A percentile compares a stretch with the other conserved stretches of the same genome.
Evolutionary conservation across 2,888 invertebrate genomes (phyloP).

Genomic region (Trachelus troglodyta): DNA sequence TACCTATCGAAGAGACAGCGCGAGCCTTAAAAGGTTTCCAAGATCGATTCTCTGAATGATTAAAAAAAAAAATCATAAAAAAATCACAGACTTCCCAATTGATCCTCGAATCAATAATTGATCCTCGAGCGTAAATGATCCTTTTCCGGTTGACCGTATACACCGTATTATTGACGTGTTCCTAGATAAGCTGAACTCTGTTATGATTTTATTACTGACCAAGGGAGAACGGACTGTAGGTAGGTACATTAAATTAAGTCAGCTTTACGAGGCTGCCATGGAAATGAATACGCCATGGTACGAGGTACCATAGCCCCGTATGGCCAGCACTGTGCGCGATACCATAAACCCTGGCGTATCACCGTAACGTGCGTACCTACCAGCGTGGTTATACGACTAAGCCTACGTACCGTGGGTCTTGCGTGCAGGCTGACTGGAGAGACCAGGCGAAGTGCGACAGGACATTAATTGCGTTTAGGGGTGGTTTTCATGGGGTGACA

Average conservation of each 20-base stretch:
- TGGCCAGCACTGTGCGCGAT: constrained; percentile 47
- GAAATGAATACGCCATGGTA: constrained; percentile 54
- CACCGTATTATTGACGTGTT: constrained; percentile 21
- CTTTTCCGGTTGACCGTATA: constrained; percentile 10
- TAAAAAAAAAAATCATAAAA: background rate
- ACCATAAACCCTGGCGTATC: constrained; percentile 51
- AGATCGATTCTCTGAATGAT: background rate
- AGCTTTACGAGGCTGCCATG: constrained; percentile 57
- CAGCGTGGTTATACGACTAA: background rate
- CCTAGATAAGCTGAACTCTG: constrained; percentile 21
- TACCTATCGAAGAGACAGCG: background rate
- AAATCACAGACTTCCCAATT: background rate
- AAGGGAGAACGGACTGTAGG: constrained; percentile 17
- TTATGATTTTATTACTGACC: constrained; percentile 36
- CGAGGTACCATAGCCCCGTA: constrained; percentile 20
- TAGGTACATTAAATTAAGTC: constrained; percentile 57
- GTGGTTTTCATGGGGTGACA: background rate
- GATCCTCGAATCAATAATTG: background rate
- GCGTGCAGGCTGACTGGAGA: background rate
- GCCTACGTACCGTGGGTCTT: background rate
- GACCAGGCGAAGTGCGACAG: constrained; percentile 15
- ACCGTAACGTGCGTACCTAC: constrained; percentile 42
- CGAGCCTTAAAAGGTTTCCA: background rate
- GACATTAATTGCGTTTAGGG: constrained; percentile 30
- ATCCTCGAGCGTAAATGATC: background rate